phyloP scores from a whole-genome alignment of 2,888 invertebrate genomes.

The Dolichopus griseipennis region DNA sequence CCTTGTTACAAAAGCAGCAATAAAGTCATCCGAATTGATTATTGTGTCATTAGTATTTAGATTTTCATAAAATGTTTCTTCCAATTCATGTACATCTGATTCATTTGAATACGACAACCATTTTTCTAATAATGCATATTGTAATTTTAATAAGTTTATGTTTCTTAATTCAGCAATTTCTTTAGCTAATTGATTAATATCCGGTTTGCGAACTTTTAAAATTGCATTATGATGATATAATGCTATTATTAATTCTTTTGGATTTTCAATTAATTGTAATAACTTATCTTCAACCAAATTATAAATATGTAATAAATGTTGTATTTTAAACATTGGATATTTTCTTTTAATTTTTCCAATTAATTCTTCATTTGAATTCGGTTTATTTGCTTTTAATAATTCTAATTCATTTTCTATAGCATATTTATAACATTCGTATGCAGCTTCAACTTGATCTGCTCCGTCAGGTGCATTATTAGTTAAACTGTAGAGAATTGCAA shows the following conservation, averaged over 20 bases:
- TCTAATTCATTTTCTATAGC: slow-evolving; percentile 30
- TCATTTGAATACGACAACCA: slow-evolving; percentile 34
- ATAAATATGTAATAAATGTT: slow-evolving; percentile 38
- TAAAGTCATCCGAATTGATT: slow-evolving; percentile 24
- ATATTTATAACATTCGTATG: slow-evolving; percentile 40
- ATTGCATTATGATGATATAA: slow-evolving; percentile 39
- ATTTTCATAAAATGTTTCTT: slow-evolving; percentile 41
- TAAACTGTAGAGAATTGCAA: slow-evolving; percentile 40
- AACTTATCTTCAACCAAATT: slow-evolving; percentile 38
- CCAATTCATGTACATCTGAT: slow-evolving; percentile 31
- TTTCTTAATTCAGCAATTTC: slow-evolving; percentile 37
- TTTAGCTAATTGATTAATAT: slow-evolving; percentile 37
- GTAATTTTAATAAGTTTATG: slow-evolving; percentile 34
- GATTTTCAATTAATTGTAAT: slow-evolving; percentile 37
- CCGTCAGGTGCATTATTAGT: slow-evolving; percentile 40
- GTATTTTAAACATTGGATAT: slow-evolving; percentile 41
- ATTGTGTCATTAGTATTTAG: slow-evolving; percentile 28
- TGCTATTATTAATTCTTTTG: slow-evolving; percentile 34
- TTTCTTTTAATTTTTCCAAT: slow-evolving; percentile 38
- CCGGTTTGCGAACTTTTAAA: slow-evolving; percentile 34
- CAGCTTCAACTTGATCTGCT: slow-evolving; percentile 42
- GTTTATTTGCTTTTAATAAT: slow-evolving; percentile 27
- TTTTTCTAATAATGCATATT: slow-evolving; percentile 37
- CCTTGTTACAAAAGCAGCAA: slow-evolving; percentile 36
- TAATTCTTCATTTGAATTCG: slow-evolving; percentile 29